phyloP scores from a whole-genome alignment of 2,797 vertebrate species.

The Scomberomorus guttatus region DNA sequence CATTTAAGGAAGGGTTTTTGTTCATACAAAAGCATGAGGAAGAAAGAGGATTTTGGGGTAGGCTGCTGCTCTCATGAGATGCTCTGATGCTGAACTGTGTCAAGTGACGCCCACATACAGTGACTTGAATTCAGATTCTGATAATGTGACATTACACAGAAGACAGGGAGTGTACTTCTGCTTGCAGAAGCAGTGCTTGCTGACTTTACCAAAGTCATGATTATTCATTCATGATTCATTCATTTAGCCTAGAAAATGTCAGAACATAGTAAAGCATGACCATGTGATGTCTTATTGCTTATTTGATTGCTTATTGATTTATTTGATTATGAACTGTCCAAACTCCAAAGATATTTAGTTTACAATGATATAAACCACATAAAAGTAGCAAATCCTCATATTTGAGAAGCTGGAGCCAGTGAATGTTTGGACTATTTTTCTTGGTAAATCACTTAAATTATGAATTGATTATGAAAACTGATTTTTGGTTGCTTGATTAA shows the following conservation, averaged over 20 bases:
- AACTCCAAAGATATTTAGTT: background rate
- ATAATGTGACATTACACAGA: slow-evolving; percentile 32
- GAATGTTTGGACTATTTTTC: background rate
- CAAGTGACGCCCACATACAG: slow-evolving; percentile 33
- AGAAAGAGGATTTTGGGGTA: slow-evolving; percentile 6
- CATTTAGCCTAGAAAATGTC: background rate
- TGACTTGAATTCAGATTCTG: slow-evolving; percentile 11
- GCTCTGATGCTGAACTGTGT: slow-evolving; percentile 22
- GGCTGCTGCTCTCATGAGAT: slow-evolving; percentile 13
- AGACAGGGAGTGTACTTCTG: slow-evolving; percentile 43
- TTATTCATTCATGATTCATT: background rate
- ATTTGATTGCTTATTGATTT: no score
- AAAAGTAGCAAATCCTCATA: background rate
- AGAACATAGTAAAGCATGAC: background rate
- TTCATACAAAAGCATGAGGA: background rate
- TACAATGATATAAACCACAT: background rate
- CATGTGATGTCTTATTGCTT: background rate
- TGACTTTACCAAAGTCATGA: no score
- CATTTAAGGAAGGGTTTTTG: background rate
- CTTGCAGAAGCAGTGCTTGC: no score
- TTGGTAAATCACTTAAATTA: background rate
- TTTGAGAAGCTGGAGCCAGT: background rate
- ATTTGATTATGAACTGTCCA: no score
- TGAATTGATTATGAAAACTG: background rate
- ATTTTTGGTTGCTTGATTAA: background rate